Evolutionary conservation across 1,140 invertebrate genomes (phyloP).

Genomic region (Ectropis grisescens): DNA sequence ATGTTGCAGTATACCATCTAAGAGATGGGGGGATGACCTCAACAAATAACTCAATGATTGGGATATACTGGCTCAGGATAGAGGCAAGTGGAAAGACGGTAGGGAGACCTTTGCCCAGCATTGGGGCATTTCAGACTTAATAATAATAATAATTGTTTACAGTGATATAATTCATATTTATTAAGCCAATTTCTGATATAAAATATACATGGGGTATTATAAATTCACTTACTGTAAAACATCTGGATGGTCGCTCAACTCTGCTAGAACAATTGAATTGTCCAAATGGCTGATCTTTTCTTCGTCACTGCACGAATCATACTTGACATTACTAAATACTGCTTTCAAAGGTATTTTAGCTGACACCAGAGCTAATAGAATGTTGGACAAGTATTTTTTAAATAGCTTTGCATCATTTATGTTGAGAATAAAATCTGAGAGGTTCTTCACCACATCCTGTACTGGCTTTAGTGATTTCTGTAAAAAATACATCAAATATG

Average conservation of each 20-base stretch:
- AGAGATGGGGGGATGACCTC: too few relatives aligned
- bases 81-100: too few relatives aligned
- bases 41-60: too few relatives aligned
- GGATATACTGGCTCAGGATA: too few relatives aligned
- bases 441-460: slow-evolving; percentile 25
- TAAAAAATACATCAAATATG: too few relatives aligned
- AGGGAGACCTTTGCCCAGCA: too few relatives aligned
- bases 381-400: slow-evolving; percentile 42
- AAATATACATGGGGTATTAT: too few relatives aligned
- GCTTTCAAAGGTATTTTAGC: slow-evolving; percentile 40
- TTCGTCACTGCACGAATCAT: slow-evolving; percentile 35
- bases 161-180: too few relatives aligned
- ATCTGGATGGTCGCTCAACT: slow-evolving; percentile 59
- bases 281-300: slow-evolving; percentile 50
- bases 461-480: slow-evolving; percentile 24
- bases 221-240: slow-evolving; percentile 64
- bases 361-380: slow-evolving; percentile 43
- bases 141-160: too few relatives aligned
- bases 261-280: slow-evolving; percentile 37
- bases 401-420: slow-evolving; percentile 44
- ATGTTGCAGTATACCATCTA: too few relatives aligned
- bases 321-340: slow-evolving; percentile 35
- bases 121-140: too few relatives aligned
- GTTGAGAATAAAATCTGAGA: slow-evolving; percentile 42
- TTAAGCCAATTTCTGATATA: too few relatives aligned